phyloP scores from a whole-genome alignment of 2,888 invertebrate genomes.

The Autographa gamma region DNA sequence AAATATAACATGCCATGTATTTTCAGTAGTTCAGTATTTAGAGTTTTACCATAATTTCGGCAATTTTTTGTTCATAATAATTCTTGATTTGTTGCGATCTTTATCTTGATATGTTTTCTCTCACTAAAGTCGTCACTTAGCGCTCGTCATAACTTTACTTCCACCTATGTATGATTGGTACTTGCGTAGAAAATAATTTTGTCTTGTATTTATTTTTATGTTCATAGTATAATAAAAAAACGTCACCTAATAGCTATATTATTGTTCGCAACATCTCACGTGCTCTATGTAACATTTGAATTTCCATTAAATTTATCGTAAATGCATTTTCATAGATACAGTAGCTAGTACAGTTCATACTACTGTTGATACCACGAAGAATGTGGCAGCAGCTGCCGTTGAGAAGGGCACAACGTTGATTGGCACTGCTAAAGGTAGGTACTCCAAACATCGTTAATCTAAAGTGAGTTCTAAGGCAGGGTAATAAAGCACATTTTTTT shows the following conservation, averaged over 20 bases:
- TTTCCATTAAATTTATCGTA: slow-evolving; percentile 23
- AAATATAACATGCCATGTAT: no score
- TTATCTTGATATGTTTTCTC: neutral
- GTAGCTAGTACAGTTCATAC: slow-evolving; percentile 57
- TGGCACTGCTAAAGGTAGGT: slow-evolving; percentile 53
- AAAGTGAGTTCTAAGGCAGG: neutral
- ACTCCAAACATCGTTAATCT: neutral
- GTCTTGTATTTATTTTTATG: neutral
- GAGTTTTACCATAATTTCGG: no score
- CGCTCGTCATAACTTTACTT: neutral
- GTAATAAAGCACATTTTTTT: slow-evolving; percentile 8
- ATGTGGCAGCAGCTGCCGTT: slow-evolving; percentile 57
- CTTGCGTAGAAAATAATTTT: neutral
- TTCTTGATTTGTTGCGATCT: no score
- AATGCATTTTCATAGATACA: slow-evolving; percentile 55
- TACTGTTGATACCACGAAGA: slow-evolving; percentile 63
- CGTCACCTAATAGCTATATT: slow-evolving; percentile 12
- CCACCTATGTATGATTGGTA: neutral
- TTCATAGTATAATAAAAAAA: slow-evolving; percentile 14
- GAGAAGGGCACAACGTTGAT: slow-evolving; percentile 65
- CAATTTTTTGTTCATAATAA: no score
- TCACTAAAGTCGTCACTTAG: neutral
- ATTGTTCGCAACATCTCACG: slow-evolving; percentile 33
- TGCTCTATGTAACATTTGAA: slow-evolving; percentile 18
- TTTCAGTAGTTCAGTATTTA: no score